Base-by-base conservation (phyloP, 2,888 invertebrate species). In the Scaeva pyrastri region DNA sequence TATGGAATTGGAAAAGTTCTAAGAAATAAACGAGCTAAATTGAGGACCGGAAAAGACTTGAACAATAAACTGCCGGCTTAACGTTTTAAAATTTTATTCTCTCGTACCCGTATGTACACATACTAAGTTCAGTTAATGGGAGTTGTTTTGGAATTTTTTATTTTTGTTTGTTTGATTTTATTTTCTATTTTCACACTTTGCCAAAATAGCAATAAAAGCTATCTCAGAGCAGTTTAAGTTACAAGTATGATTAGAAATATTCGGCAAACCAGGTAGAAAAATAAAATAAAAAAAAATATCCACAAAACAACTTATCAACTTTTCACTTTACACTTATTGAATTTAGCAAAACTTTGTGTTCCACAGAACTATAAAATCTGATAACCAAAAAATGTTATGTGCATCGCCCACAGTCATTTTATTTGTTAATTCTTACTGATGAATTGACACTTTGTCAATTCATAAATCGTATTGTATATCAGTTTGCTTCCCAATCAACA, bases 121-220 rank as follows among this genome's bases (percentile, higher is more conserved):
- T n/a, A 75, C 31, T 41, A 55, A 82, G 60, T 73, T 77, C 23
- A 66, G 43, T 64, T 58, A 66, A 72, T 58, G 81, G 76, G 76
- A 71, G 16, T 39, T 68, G 21, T 41, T 68, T 52, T 39, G 52
- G 1, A 41, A 11, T 45, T 26, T 36, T 55, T 26, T 48, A 19
- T 48, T 19, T 48, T 48, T 16, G 16, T 41, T 41, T 41, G 41
- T 14, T 14, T 41, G n/a, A n/a, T n/a, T n/a, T 43, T 43, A 5
- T 55, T 10, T 55, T n/a, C 10, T 16, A 14, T 56, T 31, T 16
- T 11, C 11, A 16, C 31, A 56, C 56, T 56, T 56, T 56, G 4
- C 55, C 16, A 56, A 31, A 26, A 45, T n/a, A n/a, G n/a, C n/a
- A n/a, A n/a, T n/a, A n/a, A 45, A 45, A 36, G 11, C 16, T 16